phyloP scores from a whole-genome alignment of 2,888 invertebrate species.

The Megalurothrips usitatus region DNA sequence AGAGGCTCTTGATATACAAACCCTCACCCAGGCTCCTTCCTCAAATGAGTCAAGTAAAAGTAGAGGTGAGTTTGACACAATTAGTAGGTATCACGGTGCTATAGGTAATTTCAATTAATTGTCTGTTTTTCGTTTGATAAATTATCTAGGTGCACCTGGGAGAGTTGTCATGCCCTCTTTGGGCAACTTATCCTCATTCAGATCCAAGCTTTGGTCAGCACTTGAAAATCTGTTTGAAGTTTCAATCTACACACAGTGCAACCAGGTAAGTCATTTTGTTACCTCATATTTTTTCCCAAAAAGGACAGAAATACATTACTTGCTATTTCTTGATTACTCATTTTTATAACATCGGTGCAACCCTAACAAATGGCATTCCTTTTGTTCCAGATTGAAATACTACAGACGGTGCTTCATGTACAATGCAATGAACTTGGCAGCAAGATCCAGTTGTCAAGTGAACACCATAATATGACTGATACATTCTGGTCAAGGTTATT shows the following conservation, averaged over 20 bases:
- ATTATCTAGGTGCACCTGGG: conserved; percentile 50
- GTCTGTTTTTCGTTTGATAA: conserved; percentile 12
- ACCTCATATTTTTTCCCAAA: background rate
- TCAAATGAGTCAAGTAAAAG: conserved; percentile 25
- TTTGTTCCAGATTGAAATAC: conserved; percentile 47
- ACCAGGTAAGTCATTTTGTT: conserved; percentile 52
- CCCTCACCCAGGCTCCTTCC: conserved; percentile 40
- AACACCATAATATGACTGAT: background rate
- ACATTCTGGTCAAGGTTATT: conserved; percentile 47
- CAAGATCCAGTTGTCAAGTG: background rate
- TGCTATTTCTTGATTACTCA: no score
- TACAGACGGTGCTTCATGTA: conserved; percentile 49
- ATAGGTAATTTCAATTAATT: conserved; percentile 10
- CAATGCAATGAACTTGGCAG: background rate
- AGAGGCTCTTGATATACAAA: conserved; percentile 49
- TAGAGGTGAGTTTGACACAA: background rate
- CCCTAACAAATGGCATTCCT: conserved; percentile 38
- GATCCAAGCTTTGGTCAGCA: conserved; percentile 77
- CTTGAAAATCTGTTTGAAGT: conserved; percentile 80
- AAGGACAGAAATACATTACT: no score
- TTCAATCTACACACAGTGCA: conserved; percentile 65
- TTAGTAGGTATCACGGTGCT: no score
- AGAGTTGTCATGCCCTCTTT: conserved; percentile 54
- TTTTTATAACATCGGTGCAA: conserved; percentile 40
- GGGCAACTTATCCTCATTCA: conserved; percentile 55